Percentiles rank a stretch among this genome's conserved stretches.
phyloP scores from a whole-genome alignment of 2,113 vertebrate species.

The Parotia lawesii region DNA sequence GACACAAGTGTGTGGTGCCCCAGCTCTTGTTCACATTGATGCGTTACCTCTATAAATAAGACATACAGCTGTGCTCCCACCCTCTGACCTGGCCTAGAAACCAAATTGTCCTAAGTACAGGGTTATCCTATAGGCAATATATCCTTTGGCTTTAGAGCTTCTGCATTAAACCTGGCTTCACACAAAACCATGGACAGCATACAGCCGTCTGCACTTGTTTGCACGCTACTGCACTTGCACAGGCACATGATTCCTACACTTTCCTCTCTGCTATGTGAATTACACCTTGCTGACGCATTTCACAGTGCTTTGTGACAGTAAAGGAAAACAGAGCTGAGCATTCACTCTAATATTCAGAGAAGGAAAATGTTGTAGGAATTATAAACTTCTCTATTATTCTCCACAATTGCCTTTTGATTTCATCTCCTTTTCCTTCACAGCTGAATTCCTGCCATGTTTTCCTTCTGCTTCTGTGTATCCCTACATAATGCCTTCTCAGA shows the following conservation, averaged over 20 bases:
- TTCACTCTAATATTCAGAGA: not conserved
- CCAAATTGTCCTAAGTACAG: fast-evolving
- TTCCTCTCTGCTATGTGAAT: not conserved
- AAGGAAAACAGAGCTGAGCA: not conserved
- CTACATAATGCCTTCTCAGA: not conserved
- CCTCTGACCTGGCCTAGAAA: not conserved
- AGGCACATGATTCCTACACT: not conserved
- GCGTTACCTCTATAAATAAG: not conserved
- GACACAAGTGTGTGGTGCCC: fast-evolving
- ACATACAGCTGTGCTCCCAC: not conserved
- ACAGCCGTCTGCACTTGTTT: not conserved
- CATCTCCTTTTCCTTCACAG: not conserved
- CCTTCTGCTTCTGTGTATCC: not conserved
- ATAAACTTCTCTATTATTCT: not conserved
- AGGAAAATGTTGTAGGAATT: not conserved
- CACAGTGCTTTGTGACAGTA: not conserved
- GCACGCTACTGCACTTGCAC: fast-evolving
- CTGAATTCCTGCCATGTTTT: not conserved
- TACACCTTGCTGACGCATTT: not conserved
- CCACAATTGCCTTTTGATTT: not conserved
- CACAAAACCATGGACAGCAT: not conserved
- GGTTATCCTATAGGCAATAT: not conserved
- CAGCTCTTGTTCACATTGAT: not conserved
- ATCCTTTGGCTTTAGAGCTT: not conserved
- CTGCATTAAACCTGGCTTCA: not conserved